phyloP scores from a whole-genome alignment of 2,888 invertebrate genomes.

The Neoaliturus tenellus region DNA sequence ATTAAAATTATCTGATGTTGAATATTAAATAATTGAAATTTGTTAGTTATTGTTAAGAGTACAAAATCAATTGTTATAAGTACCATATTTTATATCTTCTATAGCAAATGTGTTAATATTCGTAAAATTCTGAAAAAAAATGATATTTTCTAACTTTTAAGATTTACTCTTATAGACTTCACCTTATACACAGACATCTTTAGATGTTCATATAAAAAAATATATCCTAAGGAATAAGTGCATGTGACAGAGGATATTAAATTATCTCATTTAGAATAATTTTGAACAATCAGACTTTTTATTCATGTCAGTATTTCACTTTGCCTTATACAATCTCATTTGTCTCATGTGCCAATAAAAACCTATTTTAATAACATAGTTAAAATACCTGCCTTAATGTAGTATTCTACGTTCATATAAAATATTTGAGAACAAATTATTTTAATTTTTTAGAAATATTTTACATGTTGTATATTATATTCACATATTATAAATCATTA shows the following conservation, averaged over 20 bases:
- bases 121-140: neutral
- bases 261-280: neutral
- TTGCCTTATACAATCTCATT: constrained; percentile 13
- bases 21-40: neutral
- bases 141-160: neutral
- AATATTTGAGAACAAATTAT: neutral
- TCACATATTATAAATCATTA: neutral
- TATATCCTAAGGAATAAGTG: neutral
- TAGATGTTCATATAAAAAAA: neutral
- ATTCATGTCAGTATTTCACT: neutral
- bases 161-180: neutral
- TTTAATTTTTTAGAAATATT: neutral
- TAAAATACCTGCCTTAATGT: constrained; percentile 6
- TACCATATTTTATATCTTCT: constrained; percentile 23
- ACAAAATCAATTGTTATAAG: neutral
- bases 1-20: neutral
- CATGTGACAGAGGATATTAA: neutral
- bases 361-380: neutral
- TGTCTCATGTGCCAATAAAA: constrained; percentile 27
- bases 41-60: neutral
- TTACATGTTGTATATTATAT: neutral
- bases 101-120: neutral
- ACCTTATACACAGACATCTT: neutral
- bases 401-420: neutral
- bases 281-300: neutral